phyloP scores from a whole-genome alignment of 2,888 invertebrate species.

The Bombylius major region DNA sequence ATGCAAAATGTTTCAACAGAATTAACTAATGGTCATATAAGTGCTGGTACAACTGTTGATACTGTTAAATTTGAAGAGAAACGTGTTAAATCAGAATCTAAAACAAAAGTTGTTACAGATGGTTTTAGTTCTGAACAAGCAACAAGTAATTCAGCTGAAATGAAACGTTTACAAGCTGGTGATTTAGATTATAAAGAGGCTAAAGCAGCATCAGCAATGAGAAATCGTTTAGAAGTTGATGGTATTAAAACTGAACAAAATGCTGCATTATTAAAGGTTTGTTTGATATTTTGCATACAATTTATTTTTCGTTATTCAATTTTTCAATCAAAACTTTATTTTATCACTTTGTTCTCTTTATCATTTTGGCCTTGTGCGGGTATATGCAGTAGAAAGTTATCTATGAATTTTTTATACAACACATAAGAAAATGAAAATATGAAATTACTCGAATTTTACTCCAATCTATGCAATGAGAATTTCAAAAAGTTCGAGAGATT shows the following conservation, averaged over 20 bases:
- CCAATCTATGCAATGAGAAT: too few relatives aligned
- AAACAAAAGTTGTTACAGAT: slow-evolving; percentile 68
- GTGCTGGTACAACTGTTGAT: slow-evolving; percentile 36
- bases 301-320: too few relatives aligned
- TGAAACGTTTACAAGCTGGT: slow-evolving; percentile 64
- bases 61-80: slow-evolving; percentile 76
- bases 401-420: too few relatives aligned
- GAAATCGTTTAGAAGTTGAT: slow-evolving; percentile 68
- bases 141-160: slow-evolving; percentile 56
- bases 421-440: too few relatives aligned
- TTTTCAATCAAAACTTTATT: too few relatives aligned
- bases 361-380: too few relatives aligned
- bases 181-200: slow-evolving; percentile 73
- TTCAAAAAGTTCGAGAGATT: too few relatives aligned
- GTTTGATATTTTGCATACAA: slow-evolving; percentile 11
- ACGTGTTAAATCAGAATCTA: slow-evolving; percentile 62
- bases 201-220: slow-evolving; percentile 62
- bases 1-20: slow-evolving; percentile 29
- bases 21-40: slow-evolving; percentile 35
- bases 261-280: slow-evolving; percentile 68
- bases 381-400: too few relatives aligned
- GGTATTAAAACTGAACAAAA: slow-evolving; percentile 78
- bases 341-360: too few relatives aligned
- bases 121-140: slow-evolving; percentile 66
- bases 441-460: too few relatives aligned